These are phyloP conservation scores for Acanthornis magna DNA, from an alignment of 2,797 vertebrate genomes.

Conservation along the genomic window DNA sequence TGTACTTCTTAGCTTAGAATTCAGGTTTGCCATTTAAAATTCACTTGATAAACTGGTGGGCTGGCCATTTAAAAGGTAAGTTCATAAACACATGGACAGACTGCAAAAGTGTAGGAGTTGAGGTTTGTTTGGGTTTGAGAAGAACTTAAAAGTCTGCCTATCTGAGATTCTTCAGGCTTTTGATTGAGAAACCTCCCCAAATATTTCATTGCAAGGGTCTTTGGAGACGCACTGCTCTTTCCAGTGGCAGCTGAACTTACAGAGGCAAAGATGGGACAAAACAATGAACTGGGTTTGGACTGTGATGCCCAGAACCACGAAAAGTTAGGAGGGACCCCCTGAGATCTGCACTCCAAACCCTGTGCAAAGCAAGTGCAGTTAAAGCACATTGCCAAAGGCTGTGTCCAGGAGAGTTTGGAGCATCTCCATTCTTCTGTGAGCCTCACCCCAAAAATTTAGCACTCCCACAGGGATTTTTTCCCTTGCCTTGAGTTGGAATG, in stretches of 20 bases:
- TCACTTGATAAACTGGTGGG: neutral
- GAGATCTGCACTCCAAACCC: neutral
- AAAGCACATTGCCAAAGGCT: neutral
- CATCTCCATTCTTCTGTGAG: neutral
- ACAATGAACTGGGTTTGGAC: fast-evolving
- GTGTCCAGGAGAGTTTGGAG: neutral
- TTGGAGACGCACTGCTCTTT: neutral
- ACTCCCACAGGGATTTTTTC: neutral
- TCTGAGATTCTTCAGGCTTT: neutral
- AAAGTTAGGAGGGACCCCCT: neutral
- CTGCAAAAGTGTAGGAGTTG: neutral
- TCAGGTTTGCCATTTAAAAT: neutral
- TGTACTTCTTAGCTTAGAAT: neutral
- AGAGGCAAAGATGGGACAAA: neutral
- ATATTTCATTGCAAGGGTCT: neutral
- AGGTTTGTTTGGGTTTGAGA: neutral
- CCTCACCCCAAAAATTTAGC: neutral
- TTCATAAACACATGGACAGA: neutral
- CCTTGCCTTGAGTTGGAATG: neutral
- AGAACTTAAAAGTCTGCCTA: neutral
- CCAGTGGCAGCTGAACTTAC: neutral
- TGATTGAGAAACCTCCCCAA: neutral
- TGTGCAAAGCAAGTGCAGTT: neutral
- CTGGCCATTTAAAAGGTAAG: neutral
- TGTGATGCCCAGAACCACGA: neutral